Percentiles rank a stretch among this genome's conserved stretches.
phyloP scores from a whole-genome alignment of 2,797 vertebrate genomes.

The Zalophus californianus region DNA sequence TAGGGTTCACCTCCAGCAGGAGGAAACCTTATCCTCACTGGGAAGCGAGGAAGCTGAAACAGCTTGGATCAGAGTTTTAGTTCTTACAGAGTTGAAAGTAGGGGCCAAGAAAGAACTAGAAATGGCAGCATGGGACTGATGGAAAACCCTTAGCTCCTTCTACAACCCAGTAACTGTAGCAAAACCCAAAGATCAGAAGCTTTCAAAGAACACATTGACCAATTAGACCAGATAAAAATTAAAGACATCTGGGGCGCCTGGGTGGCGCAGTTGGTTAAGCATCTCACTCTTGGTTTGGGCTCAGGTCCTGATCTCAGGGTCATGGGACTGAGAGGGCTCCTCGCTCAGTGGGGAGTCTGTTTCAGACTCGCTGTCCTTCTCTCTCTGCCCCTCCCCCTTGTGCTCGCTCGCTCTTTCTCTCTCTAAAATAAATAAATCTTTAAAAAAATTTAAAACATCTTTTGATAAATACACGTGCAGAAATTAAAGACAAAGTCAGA shows the following conservation, averaged over 20 bases:
- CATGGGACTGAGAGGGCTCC: neutral
- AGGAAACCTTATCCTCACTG: neutral
- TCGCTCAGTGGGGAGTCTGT: neutral
- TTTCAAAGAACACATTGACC: neutral
- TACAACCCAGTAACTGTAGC: too few relatives aligned
- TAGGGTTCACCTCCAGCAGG: neutral
- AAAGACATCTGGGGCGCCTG: neutral
- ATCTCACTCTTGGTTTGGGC: neutral
- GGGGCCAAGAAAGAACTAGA: neutral
- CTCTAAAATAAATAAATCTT: neutral
- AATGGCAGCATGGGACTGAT: neutral
- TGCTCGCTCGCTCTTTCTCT: neutral
- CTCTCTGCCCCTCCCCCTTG: neutral
- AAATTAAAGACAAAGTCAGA: neutral
- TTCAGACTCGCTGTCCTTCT: neutral
- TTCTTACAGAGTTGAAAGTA: neutral
- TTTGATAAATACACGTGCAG: neutral
- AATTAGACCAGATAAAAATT: neutral
- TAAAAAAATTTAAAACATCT: neutral
- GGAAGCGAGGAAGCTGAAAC: neutral
- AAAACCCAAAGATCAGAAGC: neutral
- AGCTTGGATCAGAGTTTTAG: too few relatives aligned
- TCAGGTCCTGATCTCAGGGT: neutral
- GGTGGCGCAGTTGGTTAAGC: neutral
- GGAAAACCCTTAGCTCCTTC: neutral